Evolutionary conservation across 2,797 vertebrate species (phyloP).

Genomic region (Neopelma chrysocephalum): DNA sequence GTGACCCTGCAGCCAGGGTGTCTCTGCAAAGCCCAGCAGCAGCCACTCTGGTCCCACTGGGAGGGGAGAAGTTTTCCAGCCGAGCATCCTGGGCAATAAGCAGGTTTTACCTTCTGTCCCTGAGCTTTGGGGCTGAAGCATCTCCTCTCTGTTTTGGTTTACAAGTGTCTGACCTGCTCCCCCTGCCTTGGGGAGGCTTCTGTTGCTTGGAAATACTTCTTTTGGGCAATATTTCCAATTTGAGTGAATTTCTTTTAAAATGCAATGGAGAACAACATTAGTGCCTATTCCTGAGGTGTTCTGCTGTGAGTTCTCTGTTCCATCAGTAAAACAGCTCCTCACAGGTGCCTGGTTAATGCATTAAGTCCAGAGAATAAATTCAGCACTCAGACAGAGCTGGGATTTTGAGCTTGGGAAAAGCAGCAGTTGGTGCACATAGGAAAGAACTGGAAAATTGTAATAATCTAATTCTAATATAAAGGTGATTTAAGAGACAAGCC

Average conservation of each 20-base stretch:
- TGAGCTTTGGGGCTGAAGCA: rapidly evolving
- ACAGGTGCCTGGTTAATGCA: background rate
- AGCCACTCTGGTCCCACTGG: rapidly evolving
- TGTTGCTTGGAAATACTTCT: rapidly evolving
- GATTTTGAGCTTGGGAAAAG: background rate
- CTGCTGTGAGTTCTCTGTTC: background rate
- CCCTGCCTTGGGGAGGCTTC: rapidly evolving
- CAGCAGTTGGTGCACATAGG: rapidly evolving
- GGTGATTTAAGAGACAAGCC: background rate
- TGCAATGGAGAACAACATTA: background rate
- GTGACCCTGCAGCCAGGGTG: background rate
- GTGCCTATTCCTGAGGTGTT: background rate
- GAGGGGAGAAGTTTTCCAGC: background rate
- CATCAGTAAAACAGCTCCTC: background rate
- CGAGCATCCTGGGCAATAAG: background rate
- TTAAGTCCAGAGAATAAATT: background rate
- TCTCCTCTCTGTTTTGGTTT: background rate
- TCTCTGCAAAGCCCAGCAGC: background rate
- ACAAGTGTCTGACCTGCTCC: background rate
- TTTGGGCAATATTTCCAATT: background rate
- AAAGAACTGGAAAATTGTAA: background rate
- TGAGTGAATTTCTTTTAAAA: background rate
- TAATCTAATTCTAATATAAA: background rate
- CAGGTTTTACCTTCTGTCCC: background rate
- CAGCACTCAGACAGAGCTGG: background rate